phyloP scores from a whole-genome alignment of 2,113 vertebrate species.

The Melanotaenia duboulayi region DNA sequence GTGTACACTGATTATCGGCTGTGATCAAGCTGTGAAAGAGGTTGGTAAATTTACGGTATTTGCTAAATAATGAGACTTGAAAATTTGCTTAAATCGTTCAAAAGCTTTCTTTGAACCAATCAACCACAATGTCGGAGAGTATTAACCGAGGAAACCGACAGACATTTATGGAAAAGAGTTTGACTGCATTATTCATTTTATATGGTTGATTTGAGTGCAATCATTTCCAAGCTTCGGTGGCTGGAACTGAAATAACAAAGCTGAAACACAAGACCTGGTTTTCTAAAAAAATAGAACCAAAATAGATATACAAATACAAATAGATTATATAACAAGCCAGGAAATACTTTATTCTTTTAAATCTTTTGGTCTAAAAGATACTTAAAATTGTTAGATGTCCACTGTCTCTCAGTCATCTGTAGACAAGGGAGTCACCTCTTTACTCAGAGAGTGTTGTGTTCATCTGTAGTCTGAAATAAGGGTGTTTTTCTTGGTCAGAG shows the following conservation, averaged over 20 bases:
- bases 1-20: too few relatives aligned
- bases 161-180: constrained; percentile 2
- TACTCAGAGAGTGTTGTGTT: constrained; percentile 8
- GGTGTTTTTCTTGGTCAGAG: constrained; percentile 33
- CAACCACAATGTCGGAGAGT: neutral
- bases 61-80: neutral
- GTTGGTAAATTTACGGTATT: neutral
- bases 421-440: neutral
- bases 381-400: neutral
- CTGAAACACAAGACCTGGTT: neutral
- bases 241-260: constrained; percentile 18
- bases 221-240: neutral
- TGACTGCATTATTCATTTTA: constrained; percentile 18
- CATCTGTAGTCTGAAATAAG: constrained; percentile 38
- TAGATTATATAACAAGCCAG: neutral
- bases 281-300: neutral
- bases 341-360: neutral
- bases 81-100: neutral
- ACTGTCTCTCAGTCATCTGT: neutral
- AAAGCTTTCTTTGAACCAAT: neutral
- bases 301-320: too few relatives aligned
- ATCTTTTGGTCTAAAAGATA: neutral
- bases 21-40: neutral
- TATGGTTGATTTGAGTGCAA: neutral
- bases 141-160: neutral